Conservation (phyloP, 2,797 vertebrate genomes). For the Vultur gryphus region DNA sequence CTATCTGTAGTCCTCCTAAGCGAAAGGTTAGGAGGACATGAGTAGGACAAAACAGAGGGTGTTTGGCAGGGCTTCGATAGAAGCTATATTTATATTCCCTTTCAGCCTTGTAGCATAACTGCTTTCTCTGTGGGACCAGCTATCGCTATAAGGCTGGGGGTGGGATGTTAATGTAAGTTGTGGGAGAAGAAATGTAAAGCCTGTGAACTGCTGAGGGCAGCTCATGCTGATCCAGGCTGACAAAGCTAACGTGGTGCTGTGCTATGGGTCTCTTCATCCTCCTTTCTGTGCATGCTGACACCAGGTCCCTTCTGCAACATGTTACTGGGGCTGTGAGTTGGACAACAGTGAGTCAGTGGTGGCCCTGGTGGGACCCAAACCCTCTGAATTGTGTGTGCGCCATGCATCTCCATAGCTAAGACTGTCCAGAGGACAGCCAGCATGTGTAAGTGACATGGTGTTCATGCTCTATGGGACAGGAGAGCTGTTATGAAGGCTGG, state of each 20-base stretch:
- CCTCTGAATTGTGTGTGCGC: too few relatives aligned
- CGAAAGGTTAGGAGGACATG: neutral
- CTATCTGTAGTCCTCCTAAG: neutral
- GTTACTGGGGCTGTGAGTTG: neutral
- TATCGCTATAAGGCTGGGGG: neutral
- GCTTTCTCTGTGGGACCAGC: neutral
- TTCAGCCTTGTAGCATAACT: neutral
- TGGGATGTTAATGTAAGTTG: neutral
- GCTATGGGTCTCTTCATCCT: neutral
- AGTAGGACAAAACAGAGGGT: neutral
- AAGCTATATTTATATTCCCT: neutral
- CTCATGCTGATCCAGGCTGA: neutral
- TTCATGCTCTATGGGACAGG: neutral
- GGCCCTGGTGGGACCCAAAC: neutral
- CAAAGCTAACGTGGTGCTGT: neutral
- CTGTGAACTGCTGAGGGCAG: neutral
- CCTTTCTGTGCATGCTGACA: neutral
- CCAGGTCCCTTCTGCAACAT: neutral
- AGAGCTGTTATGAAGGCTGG: neutral
- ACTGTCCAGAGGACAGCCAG: neutral
- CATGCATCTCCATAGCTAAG: neutral
- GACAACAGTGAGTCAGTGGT: too few relatives aligned
- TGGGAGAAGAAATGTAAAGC: neutral
- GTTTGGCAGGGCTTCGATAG: neutral
- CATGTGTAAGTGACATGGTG: fast-evolving